A percentile compares a stretch with the other conserved stretches of the same genome.
Conservation (phyloP, 2,797 vertebrate species). For the Sciurus vulgaris region DNA sequence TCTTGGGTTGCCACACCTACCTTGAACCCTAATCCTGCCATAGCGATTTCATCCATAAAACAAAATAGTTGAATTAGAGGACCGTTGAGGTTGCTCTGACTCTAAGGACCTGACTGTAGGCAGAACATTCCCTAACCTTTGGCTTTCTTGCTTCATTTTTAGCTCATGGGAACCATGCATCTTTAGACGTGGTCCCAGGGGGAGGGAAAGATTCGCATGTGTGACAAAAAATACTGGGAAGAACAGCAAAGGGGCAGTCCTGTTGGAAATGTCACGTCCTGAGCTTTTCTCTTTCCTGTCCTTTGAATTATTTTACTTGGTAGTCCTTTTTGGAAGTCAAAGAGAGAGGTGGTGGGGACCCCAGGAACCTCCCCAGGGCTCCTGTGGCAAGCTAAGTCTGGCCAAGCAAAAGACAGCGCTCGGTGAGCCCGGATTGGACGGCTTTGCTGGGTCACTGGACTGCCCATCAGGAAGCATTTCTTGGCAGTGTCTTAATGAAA, state of each 20-base stretch:
- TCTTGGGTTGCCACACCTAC: background rate
- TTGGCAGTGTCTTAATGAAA: background rate
- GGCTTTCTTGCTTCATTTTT: background rate
- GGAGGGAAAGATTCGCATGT: background rate
- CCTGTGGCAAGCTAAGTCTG: background rate
- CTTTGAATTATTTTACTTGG: slow-evolving; percentile 13
- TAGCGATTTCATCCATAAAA: slow-evolving; percentile 9
- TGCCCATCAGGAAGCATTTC: background rate
- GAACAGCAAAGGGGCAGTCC: background rate
- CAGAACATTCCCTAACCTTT: background rate
- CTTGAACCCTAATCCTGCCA: background rate
- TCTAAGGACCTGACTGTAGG: background rate
- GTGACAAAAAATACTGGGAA: background rate
- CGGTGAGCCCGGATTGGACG: background rate
- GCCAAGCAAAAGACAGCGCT: background rate
- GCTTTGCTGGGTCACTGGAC: background rate
- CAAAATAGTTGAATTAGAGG: background rate
- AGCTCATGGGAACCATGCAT: background rate
- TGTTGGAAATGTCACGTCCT: background rate
- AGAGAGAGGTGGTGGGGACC: background rate
- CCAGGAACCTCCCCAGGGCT: background rate
- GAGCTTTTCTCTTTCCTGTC: background rate
- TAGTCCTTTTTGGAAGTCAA: background rate
- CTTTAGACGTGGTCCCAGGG: background rate
- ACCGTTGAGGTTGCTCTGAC: background rate